Evolutionary conservation across 2,888 invertebrate species (phyloP).

Genomic region (Tuberolachnus salignus): DNA sequence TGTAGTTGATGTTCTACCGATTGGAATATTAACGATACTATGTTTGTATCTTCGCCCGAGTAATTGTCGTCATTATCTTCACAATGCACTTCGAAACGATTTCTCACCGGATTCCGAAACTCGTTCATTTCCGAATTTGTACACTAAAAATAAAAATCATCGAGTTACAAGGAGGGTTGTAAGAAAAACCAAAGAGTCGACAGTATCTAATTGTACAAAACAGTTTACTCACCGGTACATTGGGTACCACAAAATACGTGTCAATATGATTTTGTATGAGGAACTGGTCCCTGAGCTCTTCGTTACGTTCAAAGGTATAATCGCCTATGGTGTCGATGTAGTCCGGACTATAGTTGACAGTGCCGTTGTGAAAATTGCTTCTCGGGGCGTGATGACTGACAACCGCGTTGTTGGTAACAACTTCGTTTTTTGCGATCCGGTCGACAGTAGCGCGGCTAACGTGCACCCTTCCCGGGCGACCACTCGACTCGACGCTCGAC

Average conservation of each 20-base stretch:
- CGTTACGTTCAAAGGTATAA: slow-evolving; percentile 22
- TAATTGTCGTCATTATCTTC: not conserved
- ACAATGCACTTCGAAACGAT: not conserved
- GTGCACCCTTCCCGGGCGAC: slow-evolving; percentile 68
- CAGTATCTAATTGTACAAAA: not conserved
- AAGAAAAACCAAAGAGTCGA: not conserved
- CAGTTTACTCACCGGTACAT: not conserved
- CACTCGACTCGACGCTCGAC: slow-evolving; percentile 89
- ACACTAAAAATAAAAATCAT: slow-evolving; percentile 21
- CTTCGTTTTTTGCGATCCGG: not conserved
- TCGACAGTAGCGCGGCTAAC: slow-evolving; percentile 12
- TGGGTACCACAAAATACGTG: slow-evolving; percentile 34
- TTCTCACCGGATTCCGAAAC: not conserved
- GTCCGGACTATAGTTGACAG: not conserved
- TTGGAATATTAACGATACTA: slow-evolving; percentile 14
- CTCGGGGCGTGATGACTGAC: not conserved
- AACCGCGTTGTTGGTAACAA: not conserved
- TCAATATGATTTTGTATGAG: not conserved
- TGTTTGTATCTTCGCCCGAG: not conserved
- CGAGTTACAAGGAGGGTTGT: not conserved
- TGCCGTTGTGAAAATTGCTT: not conserved
- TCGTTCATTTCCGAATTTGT: not conserved
- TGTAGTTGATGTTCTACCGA: slow-evolving; percentile 7
- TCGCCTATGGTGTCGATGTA: not conserved
- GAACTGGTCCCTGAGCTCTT: not conserved